These are phyloP conservation scores for Cassiopea andromeda DNA, from an alignment of 30 jellyfish, hydroid and myxozoan genomes.

Conservation along the genomic window DNA sequence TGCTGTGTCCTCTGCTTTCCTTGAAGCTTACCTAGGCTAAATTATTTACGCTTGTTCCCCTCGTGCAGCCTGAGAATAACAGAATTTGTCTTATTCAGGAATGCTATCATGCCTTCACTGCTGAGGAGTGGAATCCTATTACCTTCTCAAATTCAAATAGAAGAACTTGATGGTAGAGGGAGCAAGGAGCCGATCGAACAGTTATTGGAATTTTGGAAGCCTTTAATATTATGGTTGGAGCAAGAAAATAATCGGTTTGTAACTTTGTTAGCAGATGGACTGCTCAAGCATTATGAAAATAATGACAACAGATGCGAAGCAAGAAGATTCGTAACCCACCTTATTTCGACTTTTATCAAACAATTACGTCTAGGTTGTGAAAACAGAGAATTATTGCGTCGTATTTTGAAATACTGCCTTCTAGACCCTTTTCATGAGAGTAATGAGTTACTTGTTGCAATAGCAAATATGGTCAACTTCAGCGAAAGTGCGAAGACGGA, in stretches of 20 bases:
- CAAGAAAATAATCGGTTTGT: constrained; percentile 1
- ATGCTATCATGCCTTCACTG: constrained; percentile 9
- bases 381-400: background rate
- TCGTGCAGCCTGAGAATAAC: too few relatives aligned
- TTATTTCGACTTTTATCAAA: background rate
- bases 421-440: constrained; percentile 17
- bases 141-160: constrained; percentile 30
- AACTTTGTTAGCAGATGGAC: background rate
- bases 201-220: constrained; percentile 37
- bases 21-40: background rate
- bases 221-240: constrained; percentile 6
- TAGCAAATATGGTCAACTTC: background rate
- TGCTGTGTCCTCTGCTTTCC: too few relatives aligned
- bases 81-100: background rate
- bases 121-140: constrained; percentile 20
- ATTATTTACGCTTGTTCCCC: background rate
- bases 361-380: background rate
- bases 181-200: background rate
- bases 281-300: constrained; percentile 3
- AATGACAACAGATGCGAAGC: background rate
- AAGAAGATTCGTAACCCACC: background rate
- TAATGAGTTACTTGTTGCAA: background rate
- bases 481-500: background rate
- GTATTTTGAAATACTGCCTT: constrained; percentile 24
- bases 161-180: background rate